phyloP scores from a whole-genome alignment of 2,888 invertebrate genomes.

The Cantharis rufa region DNA sequence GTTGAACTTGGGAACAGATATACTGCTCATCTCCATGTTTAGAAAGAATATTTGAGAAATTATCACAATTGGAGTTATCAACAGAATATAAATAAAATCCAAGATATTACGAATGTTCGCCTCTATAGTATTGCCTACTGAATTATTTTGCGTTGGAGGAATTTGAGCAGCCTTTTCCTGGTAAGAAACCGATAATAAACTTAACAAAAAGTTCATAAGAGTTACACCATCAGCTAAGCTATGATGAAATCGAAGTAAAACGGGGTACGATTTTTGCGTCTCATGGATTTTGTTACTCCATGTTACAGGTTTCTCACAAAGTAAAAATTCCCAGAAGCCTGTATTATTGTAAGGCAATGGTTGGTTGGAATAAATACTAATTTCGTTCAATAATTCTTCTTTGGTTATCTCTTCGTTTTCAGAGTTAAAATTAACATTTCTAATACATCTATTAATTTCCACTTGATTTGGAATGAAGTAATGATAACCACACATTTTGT shows the following conservation, averaged over 20 bases:
- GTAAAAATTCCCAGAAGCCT: conserved; percentile 60
- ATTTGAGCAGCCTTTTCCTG: too few species aligned
- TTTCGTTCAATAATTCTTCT: background rate
- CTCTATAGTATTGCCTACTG: background rate
- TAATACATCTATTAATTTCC: conserved; percentile 33
- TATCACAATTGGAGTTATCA: background rate
- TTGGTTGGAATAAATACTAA: conserved; percentile 42
- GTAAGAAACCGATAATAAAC: too few species aligned
- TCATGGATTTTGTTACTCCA: conserved; percentile 35
- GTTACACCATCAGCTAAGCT: conserved; percentile 61
- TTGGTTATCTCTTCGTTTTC: background rate
- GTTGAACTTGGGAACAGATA: background rate
- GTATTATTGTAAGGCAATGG: conserved; percentile 57
- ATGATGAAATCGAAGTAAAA: conserved; percentile 62
- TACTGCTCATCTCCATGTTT: background rate
- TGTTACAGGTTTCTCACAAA: conserved; percentile 45
- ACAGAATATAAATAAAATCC: background rate
- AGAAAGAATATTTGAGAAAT: background rate
- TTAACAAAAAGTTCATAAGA: conserved; percentile 52
- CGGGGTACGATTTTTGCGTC: conserved; percentile 40
- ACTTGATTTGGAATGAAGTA: conserved; percentile 57
- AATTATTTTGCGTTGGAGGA: too few species aligned
- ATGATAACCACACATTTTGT: conserved; percentile 56
- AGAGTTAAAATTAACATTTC: background rate
- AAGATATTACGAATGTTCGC: background rate